Evolutionary conservation across 2,888 invertebrate species (phyloP).

Genomic region (Chironomus riparius): DNA sequence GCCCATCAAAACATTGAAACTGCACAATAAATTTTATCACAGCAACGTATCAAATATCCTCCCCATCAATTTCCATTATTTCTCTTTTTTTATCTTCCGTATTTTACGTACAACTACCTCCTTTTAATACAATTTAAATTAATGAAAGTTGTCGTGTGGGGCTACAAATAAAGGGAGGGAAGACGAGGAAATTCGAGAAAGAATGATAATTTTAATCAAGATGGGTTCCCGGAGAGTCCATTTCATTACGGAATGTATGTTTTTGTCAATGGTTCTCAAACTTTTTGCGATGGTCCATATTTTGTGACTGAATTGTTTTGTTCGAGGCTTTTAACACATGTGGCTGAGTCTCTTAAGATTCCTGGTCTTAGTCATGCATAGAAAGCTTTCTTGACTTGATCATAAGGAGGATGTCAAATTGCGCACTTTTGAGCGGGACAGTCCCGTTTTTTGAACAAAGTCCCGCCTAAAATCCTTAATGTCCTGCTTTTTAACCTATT

Average conservation of each 20-base stretch:
- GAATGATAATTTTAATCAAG: constrained; percentile 20
- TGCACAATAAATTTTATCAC: constrained; percentile 9
- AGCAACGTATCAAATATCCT: neutral
- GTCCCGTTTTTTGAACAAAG: too few species aligned
- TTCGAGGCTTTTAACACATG: too few species aligned
- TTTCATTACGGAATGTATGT: neutral
- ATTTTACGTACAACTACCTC: neutral
- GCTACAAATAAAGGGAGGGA: neutral
- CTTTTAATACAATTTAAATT: constrained; percentile 24
- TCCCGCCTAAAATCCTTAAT: too few species aligned
- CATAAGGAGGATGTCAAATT: too few species aligned
- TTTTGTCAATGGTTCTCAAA: too few species aligned
- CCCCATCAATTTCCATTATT: neutral
- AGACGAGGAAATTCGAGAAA: neutral
- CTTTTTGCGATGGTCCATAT: too few species aligned
- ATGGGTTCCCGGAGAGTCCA: constrained; percentile 1
- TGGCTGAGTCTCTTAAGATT: too few species aligned
- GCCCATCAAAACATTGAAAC: neutral
- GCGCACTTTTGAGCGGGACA: too few species aligned
- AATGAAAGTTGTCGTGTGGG: constrained; percentile 9
- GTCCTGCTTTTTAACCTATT: too few species aligned
- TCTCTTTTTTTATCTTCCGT: neutral
- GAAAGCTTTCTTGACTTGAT: too few species aligned
- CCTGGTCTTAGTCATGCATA: too few species aligned
- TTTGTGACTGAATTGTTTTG: too few species aligned